Evolutionary conservation across 2,888 invertebrate genomes (phyloP).

Genomic region (Megaustenia siamemsis): DNA sequence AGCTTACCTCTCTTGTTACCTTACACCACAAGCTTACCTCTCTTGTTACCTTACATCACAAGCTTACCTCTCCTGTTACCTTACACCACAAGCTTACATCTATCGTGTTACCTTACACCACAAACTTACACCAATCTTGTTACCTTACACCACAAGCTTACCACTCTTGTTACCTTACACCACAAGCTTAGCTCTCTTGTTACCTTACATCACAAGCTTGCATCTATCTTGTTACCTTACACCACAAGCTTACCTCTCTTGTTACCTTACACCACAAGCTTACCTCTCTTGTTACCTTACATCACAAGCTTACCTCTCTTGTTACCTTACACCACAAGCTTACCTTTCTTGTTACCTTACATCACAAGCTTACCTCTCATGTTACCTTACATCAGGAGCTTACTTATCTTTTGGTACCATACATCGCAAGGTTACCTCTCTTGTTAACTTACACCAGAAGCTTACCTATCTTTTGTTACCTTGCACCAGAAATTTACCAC

Average conservation of each 20-base stretch:
- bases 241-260: background rate
- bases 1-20: too few relatives aligned
- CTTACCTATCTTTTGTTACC: too few relatives aligned
- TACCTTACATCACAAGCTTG: background rate
- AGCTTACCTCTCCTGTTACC: background rate
- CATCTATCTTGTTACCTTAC: background rate
- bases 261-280: background rate
- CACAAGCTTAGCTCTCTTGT: background rate
- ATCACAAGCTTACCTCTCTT: background rate
- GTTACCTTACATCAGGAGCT: background rate
- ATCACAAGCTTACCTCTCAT: background rate
- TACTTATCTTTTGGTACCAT: background rate
- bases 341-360: background rate
- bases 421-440: background rate
- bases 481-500: too few relatives aligned
- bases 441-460: background rate
- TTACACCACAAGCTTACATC: background rate
- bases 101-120: background rate
- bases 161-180: background rate
- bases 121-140: background rate
- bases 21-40: background rate
- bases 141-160: background rate
- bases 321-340: background rate
- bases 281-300: too few relatives aligned
- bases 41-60: background rate